Evolutionary conservation across 2,113 vertebrate genomes (phyloP).

Genomic region (Oxyura jamaicensis): DNA sequence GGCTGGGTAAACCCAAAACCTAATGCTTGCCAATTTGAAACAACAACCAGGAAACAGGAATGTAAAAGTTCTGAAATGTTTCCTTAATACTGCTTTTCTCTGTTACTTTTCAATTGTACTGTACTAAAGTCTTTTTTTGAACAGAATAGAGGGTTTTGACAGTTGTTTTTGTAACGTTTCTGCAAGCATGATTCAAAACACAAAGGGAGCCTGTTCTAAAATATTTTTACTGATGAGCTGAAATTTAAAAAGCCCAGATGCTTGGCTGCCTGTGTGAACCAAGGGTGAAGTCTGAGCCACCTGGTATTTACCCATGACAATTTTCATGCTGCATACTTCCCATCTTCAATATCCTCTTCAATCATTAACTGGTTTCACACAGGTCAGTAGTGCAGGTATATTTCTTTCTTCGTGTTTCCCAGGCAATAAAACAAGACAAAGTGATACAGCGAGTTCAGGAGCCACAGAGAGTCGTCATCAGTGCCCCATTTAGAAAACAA

Average conservation of each 20-base stretch:
- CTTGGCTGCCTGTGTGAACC: background rate
- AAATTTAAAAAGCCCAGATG: background rate
- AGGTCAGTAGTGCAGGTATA: background rate
- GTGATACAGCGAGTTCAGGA: background rate
- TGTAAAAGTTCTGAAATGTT: background rate
- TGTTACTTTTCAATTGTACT: background rate
- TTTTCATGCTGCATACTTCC: background rate
- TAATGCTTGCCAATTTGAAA: background rate
- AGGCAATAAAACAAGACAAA: background rate
- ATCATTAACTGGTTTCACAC: conserved; percentile 23
- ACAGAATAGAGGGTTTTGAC: background rate
- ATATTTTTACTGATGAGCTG: background rate
- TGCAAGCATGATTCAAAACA: background rate
- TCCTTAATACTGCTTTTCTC: background rate
- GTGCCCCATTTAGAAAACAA: background rate
- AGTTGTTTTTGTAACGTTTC: background rate
- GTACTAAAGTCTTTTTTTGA: background rate
- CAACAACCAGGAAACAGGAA: background rate
- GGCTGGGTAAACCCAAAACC: background rate
- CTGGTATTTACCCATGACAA: background rate
- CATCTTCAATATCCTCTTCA: background rate
- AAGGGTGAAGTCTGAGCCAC: background rate
- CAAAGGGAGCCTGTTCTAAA: background rate
- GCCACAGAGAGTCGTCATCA: rapidly evolving
- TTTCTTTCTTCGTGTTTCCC: background rate